These are phyloP conservation scores for Rhopalosiphum nymphaeae DNA, from an alignment of 2,888 invertebrate genomes.

Conservation along the genomic window DNA sequence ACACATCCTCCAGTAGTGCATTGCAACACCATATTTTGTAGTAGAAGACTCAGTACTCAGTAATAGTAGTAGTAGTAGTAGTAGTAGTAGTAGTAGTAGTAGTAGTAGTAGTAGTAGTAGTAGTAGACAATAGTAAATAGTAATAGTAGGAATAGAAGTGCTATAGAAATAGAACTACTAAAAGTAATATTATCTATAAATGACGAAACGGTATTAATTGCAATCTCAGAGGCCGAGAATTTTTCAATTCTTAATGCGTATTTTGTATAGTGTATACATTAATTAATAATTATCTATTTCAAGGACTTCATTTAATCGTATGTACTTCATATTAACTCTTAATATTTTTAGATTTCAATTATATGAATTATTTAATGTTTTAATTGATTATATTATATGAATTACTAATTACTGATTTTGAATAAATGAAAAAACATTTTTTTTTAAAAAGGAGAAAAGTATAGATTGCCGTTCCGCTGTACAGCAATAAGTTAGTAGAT, in stretches of 20 bases:
- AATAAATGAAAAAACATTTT: too few species aligned
- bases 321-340: neutral
- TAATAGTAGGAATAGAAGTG: neutral
- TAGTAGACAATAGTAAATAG: neutral
- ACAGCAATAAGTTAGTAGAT: too few species aligned
- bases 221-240: neutral
- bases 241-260: conserved; percentile 6
- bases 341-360: neutral
- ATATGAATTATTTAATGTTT: neutral
- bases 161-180: neutral
- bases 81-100: neutral
- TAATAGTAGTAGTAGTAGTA: conserved; percentile 8
- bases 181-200: neutral
- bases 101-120: neutral
- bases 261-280: neutral
- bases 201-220: conserved; percentile 29
- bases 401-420: too few species aligned
- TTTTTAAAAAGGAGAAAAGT: too few species aligned
- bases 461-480: too few species aligned
- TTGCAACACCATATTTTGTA: neutral
- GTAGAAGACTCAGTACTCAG: neutral
- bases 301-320: neutral
- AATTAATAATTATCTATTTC: neutral
- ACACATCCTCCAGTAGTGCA: conserved; percentile 11
- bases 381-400: neutral